Evolutionary conservation across 2,888 invertebrate species (phyloP).

Genomic region (Bhutanitis thaidina): DNA sequence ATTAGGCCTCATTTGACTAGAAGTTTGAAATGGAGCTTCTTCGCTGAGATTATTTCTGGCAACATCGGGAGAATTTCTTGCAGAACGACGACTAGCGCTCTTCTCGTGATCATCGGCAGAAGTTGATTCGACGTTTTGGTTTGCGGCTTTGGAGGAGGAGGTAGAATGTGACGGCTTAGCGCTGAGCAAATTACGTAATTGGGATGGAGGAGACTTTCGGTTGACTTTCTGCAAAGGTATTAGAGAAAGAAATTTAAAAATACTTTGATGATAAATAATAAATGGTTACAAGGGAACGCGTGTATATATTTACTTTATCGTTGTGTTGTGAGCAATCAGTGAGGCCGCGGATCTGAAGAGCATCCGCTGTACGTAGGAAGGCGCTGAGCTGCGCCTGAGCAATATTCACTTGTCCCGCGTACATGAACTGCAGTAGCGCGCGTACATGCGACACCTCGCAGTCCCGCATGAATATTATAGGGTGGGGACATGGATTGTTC

Average conservation of each 20-base stretch:
- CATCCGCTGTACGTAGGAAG: conserved; percentile 88
- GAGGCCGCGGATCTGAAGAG: conserved; percentile 87
- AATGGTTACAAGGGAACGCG: background rate
- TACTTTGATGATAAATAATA: background rate
- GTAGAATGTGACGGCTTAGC: conserved; percentile 75
- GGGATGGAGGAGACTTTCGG: conserved; percentile 76
- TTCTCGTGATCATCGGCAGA: conserved; percentile 70
- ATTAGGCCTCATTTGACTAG: conserved; percentile 80
- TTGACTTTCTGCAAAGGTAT: conserved; percentile 67
- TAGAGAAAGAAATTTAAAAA: background rate
- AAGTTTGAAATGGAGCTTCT: conserved; percentile 77
- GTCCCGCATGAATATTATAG: conserved; percentile 91
- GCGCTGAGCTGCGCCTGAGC: conserved; percentile 88
- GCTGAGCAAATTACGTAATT: conserved; percentile 79
- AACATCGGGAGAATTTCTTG: conserved; percentile 77
- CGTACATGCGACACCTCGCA: conserved; percentile 88
- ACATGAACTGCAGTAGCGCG: conserved; percentile 91
- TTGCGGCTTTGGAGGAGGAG: conserved; percentile 79
- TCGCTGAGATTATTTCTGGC: conserved; percentile 79
- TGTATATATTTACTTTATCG: conserved; percentile 62
- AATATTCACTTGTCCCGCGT: conserved; percentile 91
- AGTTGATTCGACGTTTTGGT: conserved; percentile 75
- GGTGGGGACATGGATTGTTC: conserved; percentile 92
- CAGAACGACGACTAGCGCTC: conserved; percentile 66
- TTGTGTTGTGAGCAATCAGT: conserved; percentile 83